Conservation (phyloP, 2,797 vertebrate genomes). For the Odontamblyopus lacepedii region DNA sequence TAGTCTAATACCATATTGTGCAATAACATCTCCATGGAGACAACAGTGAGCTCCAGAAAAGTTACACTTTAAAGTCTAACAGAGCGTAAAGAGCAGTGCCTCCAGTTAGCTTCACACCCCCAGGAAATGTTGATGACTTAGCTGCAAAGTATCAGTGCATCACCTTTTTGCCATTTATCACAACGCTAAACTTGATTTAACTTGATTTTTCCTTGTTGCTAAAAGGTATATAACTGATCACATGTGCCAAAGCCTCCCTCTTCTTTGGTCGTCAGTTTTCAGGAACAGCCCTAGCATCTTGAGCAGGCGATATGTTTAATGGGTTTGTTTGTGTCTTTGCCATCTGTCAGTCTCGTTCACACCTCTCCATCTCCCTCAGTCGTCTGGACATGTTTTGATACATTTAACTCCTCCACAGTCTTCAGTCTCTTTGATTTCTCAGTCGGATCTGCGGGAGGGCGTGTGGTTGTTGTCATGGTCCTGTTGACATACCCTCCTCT, state of each 20-base stretch:
- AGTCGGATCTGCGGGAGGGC: conserved; percentile 17
- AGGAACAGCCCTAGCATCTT: conserved; percentile 1
- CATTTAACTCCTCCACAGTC: conserved; percentile 35
- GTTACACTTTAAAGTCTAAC: too few relatives aligned
- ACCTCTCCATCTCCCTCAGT: conserved; percentile 7
- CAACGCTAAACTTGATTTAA: background rate
- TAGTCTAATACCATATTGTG: too few relatives aligned
- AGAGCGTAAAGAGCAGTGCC: too few relatives aligned
- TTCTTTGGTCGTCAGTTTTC: background rate
- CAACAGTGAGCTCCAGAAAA: too few relatives aligned
- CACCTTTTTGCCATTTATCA: background rate
- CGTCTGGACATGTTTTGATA: conserved; percentile 30
- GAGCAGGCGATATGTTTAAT: background rate
- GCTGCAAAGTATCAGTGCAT: too few relatives aligned
- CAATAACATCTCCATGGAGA: too few relatives aligned
- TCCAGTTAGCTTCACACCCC: too few relatives aligned
- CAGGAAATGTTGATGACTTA: too few relatives aligned
- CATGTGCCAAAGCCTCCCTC: background rate
- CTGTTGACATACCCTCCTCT: conserved; percentile 39
- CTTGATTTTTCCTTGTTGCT: background rate
- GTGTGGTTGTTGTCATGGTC: conserved; percentile 37
- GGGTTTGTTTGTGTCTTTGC: conserved; percentile 4
- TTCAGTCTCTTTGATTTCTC: conserved; percentile 41
- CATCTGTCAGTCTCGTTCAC: background rate
- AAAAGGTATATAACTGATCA: background rate